phyloP scores from a whole-genome alignment of 2,888 invertebrate species.

The Conchocele bisecta region DNA sequence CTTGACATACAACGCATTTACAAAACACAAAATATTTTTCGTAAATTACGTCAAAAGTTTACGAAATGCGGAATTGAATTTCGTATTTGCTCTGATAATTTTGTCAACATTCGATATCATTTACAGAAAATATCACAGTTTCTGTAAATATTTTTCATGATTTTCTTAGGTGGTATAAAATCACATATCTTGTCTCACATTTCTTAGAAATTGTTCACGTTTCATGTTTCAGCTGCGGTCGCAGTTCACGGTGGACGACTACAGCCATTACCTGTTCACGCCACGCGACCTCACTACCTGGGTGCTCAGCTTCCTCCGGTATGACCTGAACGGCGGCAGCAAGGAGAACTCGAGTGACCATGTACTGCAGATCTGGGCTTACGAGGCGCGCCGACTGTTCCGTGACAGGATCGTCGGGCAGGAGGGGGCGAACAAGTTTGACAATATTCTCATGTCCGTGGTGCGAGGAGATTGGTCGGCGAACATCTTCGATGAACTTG shows the following conservation, averaged over 20 bases:
- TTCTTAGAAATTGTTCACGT: too few species aligned
- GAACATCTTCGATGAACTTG: slow-evolving; percentile 78
- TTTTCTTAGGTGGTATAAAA: too few species aligned
- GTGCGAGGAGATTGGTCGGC: slow-evolving; percentile 83
- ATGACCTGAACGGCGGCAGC: slow-evolving; percentile 82
- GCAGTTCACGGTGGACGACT: slow-evolving; percentile 85
- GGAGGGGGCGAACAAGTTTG: slow-evolving; percentile 88
- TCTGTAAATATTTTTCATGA: too few species aligned
- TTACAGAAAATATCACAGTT: too few species aligned
- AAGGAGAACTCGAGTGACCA: slow-evolving; percentile 78
- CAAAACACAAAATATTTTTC: too few species aligned
- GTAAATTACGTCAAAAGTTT: too few species aligned
- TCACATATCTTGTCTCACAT: neutral
- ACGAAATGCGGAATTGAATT: too few species aligned
- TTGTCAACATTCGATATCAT: too few species aligned
- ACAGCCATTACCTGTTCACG: slow-evolving; percentile 89
- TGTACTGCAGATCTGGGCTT: slow-evolving; percentile 86
- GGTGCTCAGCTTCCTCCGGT: slow-evolving; percentile 88
- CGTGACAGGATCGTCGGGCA: slow-evolving; percentile 88
- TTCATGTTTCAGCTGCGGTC: slow-evolving; percentile 81
- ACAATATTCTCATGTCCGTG: slow-evolving; percentile 86
- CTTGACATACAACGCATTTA: too few species aligned
- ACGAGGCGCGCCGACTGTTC: slow-evolving; percentile 91
- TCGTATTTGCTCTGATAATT: too few species aligned
- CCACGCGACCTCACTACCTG: slow-evolving; percentile 90